phyloP scores from a whole-genome alignment of 2,797 vertebrate species.

The Anguilla megastoma region DNA sequence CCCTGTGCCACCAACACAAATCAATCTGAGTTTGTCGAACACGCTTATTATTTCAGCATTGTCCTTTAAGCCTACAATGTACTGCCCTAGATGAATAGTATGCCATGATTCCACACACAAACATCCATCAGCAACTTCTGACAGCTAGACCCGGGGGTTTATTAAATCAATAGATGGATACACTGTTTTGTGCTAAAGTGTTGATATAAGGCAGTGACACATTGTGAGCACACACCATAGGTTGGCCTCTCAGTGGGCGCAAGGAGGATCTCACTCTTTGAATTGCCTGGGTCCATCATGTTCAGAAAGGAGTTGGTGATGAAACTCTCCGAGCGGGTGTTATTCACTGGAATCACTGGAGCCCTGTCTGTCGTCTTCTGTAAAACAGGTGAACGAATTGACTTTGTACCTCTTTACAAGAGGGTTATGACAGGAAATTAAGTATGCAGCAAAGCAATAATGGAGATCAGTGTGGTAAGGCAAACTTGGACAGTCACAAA shows the following conservation, averaged over 20 bases:
- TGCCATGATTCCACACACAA: neutral
- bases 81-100: neutral
- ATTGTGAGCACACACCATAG: constrained; percentile 73
- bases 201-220: neutral
- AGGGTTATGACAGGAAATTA: neutral
- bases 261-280: constrained; percentile 82
- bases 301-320: constrained; percentile 84
- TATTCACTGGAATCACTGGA: constrained; percentile 77
- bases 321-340: constrained; percentile 75
- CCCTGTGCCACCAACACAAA: neutral
- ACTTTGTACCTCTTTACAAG: neutral
- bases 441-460: neutral
- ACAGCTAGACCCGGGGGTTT: constrained; percentile 24
- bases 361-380: constrained; percentile 79
- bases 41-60: neutral
- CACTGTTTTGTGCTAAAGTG: neutral
- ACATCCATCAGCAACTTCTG: constrained; percentile 38
- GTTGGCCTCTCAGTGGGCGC: constrained; percentile 78
- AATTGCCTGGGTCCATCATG: constrained; percentile 82
- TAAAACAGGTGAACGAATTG: neutral
- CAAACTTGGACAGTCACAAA: neutral
- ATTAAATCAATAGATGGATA: constrained; percentile 18
- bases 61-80: neutral
- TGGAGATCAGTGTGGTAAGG: neutral
- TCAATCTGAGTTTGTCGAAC: neutral